These are phyloP conservation scores for Prorops nasuta DNA, from an alignment of 1,140 invertebrate genomes.

Conservation along the genomic window DNA sequence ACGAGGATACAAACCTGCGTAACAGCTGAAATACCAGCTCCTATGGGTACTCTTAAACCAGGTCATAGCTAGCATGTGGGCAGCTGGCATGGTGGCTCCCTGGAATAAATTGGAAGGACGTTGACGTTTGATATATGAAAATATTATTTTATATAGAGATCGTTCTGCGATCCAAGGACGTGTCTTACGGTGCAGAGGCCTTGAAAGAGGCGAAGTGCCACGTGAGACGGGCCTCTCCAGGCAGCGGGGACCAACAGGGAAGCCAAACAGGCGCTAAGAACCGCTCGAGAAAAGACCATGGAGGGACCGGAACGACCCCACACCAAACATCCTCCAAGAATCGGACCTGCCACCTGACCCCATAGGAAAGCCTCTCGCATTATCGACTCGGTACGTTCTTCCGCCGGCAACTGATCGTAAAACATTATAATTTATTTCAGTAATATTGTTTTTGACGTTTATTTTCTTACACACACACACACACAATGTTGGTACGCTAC, in stretches of 20 bases:
- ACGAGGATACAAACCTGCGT: constrained; percentile 49
- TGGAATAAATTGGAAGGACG: constrained; percentile 28
- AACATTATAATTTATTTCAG: neutral
- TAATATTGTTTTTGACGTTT: neutral
- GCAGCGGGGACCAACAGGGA: constrained; percentile 60
- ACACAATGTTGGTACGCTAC: constrained; percentile 15
- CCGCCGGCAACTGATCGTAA: constrained; percentile 54
- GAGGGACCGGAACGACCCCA: constrained; percentile 60
- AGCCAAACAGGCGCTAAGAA: constrained; percentile 58
- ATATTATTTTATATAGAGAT: neutral
- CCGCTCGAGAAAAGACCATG: constrained; percentile 58
- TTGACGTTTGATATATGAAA: constrained; percentile 6
- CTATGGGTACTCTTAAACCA: constrained; percentile 62
- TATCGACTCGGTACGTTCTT: constrained; percentile 58
- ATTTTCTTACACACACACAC: no score
- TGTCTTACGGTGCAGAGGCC: constrained; percentile 58
- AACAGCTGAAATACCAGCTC: constrained; percentile 61
- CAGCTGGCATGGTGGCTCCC: constrained; percentile 62
- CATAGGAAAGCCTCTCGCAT: constrained; percentile 61
- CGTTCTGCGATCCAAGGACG: neutral
- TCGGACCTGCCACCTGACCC: constrained; percentile 60
- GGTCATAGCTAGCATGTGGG: constrained; percentile 62
- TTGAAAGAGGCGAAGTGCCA: constrained; percentile 59
- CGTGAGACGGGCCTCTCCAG: constrained; percentile 61
- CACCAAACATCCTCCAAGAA: constrained; percentile 59